A percentile compares a stretch with the other conserved stretches of the same genome.
These are phyloP conservation scores for Lasius platythorax DNA, from an alignment of 2,888 invertebrate species.

Conservation along the genomic window DNA sequence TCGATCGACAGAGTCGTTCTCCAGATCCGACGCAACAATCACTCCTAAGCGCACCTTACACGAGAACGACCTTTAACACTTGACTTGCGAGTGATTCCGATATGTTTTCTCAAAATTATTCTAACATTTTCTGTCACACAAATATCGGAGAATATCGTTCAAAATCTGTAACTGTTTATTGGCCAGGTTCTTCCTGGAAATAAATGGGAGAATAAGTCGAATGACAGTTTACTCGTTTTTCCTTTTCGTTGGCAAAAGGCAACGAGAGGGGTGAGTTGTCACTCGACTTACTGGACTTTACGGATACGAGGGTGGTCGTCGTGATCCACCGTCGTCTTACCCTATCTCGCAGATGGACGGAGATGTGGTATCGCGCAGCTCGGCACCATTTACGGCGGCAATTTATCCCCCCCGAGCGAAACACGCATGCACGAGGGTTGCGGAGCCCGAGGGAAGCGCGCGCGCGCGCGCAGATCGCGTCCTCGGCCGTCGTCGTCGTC, in stretches of 20 bases:
- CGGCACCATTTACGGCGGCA: conserved; percentile 67
- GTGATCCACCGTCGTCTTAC: conserved; percentile 65
- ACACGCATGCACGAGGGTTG: conserved; percentile 34
- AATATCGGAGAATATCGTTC: neutral
- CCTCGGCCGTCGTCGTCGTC: conserved; percentile 46
- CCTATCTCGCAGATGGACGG: conserved; percentile 72
- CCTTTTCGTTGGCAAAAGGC: neutral
- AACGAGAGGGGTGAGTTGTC: neutral
- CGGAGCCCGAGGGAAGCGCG: conserved; percentile 32
- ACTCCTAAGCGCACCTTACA: neutral
- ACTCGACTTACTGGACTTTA: neutral
- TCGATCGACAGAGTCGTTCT: conserved; percentile 20
- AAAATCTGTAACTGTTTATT: neutral
- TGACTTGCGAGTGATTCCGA: neutral
- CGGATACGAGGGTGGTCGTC: neutral
- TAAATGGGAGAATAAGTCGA: neutral
- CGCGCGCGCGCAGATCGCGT: conserved; percentile 32
- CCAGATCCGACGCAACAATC: conserved; percentile 13
- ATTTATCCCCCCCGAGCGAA: conserved; percentile 1
- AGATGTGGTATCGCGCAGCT: conserved; percentile 59
- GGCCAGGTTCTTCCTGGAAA: neutral
- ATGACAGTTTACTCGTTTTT: neutral
- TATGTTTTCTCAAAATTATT: neutral
- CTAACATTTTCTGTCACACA: neutral
- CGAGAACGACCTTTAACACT: neutral